A percentile compares a stretch with the other conserved stretches of the same genome.
Conservation (phyloP, 35 echinoderm and acorn worm genomes). For the Anneissia japonica region DNA sequence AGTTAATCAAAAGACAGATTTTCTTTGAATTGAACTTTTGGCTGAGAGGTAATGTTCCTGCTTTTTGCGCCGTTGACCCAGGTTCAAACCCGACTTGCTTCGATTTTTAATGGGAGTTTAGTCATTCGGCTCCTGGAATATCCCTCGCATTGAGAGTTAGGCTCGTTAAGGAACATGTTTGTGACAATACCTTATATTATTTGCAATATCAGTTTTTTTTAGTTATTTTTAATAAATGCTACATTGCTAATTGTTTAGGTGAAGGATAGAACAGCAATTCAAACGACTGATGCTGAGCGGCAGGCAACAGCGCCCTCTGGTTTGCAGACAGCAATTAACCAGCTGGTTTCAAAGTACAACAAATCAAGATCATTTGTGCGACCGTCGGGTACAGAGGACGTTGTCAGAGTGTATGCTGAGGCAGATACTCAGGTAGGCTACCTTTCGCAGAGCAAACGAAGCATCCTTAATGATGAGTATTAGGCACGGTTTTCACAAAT, state of each 20-base stretch:
- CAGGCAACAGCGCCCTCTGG: slow-evolving; percentile 60
- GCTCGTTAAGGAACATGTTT: too few species aligned
- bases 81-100: too few species aligned
- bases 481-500: background rate
- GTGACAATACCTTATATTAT: too few species aligned
- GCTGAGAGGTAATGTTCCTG: too few species aligned
- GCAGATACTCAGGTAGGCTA: slow-evolving; percentile 83
- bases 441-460: background rate
- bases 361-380: slow-evolving; percentile 86
- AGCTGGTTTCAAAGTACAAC: slow-evolving; percentile 45
- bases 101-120: too few species aligned
- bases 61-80: too few species aligned
- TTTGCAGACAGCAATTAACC: slow-evolving; percentile 66
- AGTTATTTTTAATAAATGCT: too few species aligned
- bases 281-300: slow-evolving; percentile 85
- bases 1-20: too few species aligned
- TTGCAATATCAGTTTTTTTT: too few species aligned
- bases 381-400: slow-evolving; percentile 95
- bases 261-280: slow-evolving; percentile 66
- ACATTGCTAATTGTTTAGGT: slow-evolving; percentile 66
- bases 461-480: background rate
- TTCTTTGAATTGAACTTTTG: too few species aligned
- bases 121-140: too few species aligned
- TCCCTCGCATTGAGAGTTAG: too few species aligned
- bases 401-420: slow-evolving; percentile 88